Conservation (phyloP, 2,888 invertebrate species). For the Drosophila meridionalis region DNA sequence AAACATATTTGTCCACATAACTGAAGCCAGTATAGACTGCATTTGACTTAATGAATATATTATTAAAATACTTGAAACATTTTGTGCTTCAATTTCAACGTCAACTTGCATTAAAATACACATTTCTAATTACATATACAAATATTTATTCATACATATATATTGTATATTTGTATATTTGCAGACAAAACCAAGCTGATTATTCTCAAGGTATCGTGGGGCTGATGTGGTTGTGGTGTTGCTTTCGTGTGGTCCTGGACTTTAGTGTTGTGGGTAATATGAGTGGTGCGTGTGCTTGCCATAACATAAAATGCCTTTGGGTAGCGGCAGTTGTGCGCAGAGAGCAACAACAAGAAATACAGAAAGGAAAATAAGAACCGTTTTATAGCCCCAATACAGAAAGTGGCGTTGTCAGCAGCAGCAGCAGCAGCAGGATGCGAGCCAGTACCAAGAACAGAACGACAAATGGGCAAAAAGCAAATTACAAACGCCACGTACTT, state of each 20-base stretch:
- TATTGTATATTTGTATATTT: not conserved
- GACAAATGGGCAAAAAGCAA: slow-evolving; percentile 57
- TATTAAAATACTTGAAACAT: not conserved
- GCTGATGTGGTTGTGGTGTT: slow-evolving; percentile 10
- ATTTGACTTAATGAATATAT: not conserved
- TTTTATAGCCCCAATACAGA: slow-evolving; percentile 66
- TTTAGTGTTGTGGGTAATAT: slow-evolving; percentile 10
- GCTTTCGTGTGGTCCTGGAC: not conserved
- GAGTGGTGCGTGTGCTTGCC: slow-evolving; percentile 61
- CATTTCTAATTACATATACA: not conserved
- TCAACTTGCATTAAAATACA: not conserved
- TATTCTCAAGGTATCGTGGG: slow-evolving; percentile 54
- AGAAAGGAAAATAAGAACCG: slow-evolving; percentile 43
- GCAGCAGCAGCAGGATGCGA: slow-evolving; percentile 23
- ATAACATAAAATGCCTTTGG: slow-evolving; percentile 64
- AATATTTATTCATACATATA: not conserved
- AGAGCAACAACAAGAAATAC: not conserved
- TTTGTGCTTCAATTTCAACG: not conserved
- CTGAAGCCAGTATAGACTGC: not conserved
- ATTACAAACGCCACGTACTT: slow-evolving; percentile 65
- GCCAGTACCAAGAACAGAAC: slow-evolving; percentile 19
- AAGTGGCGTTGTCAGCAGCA: slow-evolving; percentile 75
- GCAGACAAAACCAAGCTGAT: slow-evolving; percentile 46
- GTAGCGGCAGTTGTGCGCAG: slow-evolving; percentile 31
- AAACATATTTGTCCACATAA: not conserved